Conservation (phyloP, 1,140 invertebrate genomes). For the Aphidius ervi region DNA sequence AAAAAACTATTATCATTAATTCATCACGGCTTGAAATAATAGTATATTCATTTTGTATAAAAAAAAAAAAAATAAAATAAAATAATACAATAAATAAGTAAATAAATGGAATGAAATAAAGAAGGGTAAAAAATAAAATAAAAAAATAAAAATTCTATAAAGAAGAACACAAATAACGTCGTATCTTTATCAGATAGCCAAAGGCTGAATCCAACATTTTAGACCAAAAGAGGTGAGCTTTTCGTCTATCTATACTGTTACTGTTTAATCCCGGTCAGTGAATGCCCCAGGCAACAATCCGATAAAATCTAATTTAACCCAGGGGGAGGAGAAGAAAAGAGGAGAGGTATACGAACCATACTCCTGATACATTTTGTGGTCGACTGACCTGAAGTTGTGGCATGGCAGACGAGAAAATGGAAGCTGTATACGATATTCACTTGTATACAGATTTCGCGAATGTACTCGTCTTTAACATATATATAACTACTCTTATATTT, state of each 20-base stretch:
- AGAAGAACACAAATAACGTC: no score
- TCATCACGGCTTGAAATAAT: no score
- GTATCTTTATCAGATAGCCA: no score
- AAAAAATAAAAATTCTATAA: no score
- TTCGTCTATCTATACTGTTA: not conserved
- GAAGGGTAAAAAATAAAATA: no score
- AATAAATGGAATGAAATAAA: no score
- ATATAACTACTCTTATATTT: not conserved
- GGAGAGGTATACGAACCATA: constrained; percentile 29
- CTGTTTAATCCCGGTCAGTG: constrained; percentile 15
- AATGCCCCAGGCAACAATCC: constrained; percentile 30
- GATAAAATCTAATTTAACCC: constrained; percentile 44
- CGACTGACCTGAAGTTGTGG: constrained; percentile 37
- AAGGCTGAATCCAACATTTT: not conserved
- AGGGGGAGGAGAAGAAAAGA: not conserved
- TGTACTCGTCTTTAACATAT: not conserved
- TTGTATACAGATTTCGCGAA: constrained; percentile 4
- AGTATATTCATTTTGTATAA: no score
- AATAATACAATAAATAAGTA: no score
- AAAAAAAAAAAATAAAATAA: no score
- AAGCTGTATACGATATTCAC: constrained; percentile 24
- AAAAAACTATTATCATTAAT: no score
- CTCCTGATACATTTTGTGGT: constrained; percentile 39
- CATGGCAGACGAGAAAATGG: constrained; percentile 35
- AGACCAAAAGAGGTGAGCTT: not conserved